phyloP scores from a whole-genome alignment of 2,797 vertebrate genomes.

The Enteromius radiatus region DNA sequence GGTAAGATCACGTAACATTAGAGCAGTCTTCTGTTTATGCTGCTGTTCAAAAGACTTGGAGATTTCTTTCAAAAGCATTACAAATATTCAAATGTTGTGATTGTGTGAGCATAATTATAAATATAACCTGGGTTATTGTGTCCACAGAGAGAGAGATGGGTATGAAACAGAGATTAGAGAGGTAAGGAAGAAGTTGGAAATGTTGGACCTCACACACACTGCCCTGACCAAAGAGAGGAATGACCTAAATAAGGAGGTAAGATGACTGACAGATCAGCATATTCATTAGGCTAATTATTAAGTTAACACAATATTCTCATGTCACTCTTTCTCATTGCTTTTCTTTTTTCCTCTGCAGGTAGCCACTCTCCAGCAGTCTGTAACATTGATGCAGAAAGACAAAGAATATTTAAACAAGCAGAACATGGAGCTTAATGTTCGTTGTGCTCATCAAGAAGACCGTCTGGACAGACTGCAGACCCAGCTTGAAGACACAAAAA shows the following conservation, averaged over 20 bases:
- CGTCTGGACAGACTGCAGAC: conserved; percentile 90
- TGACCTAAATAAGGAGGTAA: conserved; percentile 90
- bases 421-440: conserved; percentile 93
- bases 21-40: too few species aligned
- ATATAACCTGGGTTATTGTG: conserved; percentile 25
- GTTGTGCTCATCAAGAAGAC: conserved; percentile 91
- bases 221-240: conserved; percentile 85
- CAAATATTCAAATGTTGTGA: not conserved
- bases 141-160: conserved; percentile 86
- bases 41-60: not conserved
- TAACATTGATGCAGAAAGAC: conserved; percentile 92
- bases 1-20: too few species aligned
- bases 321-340: not conserved
- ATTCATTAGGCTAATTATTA: not conserved
- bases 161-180: conserved; percentile 87
- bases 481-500: conserved; percentile 93
- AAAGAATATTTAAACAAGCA: conserved; percentile 95
- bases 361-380: conserved; percentile 86
- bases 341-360: conserved; percentile 74
- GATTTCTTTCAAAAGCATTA: not conserved
- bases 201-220: conserved; percentile 82
- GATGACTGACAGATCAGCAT: not conserved
- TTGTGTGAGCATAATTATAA: not conserved
- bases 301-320: not conserved
- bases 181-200: conserved; percentile 84